These are phyloP conservation scores for Stictonetta naevosa DNA, from an alignment of 2,113 vertebrate species.

Conservation along the genomic window DNA sequence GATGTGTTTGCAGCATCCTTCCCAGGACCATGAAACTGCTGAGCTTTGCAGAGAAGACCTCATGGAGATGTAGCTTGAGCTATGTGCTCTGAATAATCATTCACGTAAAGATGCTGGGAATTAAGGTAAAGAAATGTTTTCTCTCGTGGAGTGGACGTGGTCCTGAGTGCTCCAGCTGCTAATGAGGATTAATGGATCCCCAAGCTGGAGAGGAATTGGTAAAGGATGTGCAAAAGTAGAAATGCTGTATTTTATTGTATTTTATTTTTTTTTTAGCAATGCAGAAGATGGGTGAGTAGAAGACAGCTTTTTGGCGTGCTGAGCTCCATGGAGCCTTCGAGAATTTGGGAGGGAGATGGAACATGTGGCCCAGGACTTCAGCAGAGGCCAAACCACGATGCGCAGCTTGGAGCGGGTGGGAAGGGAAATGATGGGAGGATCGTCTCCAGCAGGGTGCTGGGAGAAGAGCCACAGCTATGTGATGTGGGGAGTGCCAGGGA, in stretches of 20 bases:
- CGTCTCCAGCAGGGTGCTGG: not conserved
- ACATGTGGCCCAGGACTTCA: not conserved
- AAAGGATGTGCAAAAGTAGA: not conserved
- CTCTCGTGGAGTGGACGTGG: not conserved
- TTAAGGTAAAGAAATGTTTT: not conserved
- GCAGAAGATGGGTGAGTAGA: constrained; percentile 45
- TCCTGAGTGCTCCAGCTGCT: not conserved
- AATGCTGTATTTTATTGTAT: not conserved
- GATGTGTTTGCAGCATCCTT: not conserved
- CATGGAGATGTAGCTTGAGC: not conserved
- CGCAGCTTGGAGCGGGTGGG: not conserved
- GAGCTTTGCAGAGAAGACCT: not conserved
- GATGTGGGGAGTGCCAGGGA: constrained; percentile 1
- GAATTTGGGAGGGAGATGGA: constrained; percentile 15
- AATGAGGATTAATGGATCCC: not conserved
- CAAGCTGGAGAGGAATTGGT: not conserved
- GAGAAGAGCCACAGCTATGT: not conserved
- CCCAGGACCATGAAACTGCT: not conserved
- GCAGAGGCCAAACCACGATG: not conserved
- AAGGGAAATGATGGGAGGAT: not conserved
- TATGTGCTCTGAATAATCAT: not conserved
- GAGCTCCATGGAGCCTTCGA: not conserved
- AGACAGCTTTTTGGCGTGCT: constrained; percentile 47
- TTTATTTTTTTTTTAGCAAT: not conserved
- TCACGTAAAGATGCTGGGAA: not conserved